phyloP scores from a whole-genome alignment of 1,140 invertebrate genomes.

The Anagrus nilaparvatae region DNA sequence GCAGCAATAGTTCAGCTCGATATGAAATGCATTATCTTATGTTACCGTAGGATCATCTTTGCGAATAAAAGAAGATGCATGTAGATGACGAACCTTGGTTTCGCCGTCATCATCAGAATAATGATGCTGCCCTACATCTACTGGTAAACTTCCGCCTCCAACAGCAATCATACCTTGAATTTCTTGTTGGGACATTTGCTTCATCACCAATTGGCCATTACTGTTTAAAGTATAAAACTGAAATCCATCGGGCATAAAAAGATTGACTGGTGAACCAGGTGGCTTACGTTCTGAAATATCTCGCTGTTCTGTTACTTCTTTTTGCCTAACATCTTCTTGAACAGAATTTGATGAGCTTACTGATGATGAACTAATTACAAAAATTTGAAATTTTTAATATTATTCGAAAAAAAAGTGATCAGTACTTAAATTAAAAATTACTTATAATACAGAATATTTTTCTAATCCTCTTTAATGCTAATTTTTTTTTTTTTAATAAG shows the following conservation, averaged over 20 bases:
- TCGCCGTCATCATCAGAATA: neutral
- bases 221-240: conserved; percentile 78
- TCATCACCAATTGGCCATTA: conserved; percentile 66
- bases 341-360: neutral
- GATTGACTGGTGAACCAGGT: conserved; percentile 59
- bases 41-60: too few species aligned
- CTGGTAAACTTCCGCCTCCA: conserved; percentile 49
- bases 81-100: conserved; percentile 12
- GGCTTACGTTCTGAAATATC: conserved; percentile 19
- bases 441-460: too few species aligned
- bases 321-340: conserved; percentile 1
- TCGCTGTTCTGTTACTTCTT: conserved; percentile 3
- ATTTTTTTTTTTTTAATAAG: too few species aligned
- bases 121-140: conserved; percentile 1
- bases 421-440: too few species aligned
- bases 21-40: too few species aligned
- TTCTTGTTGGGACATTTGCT: conserved; percentile 71
- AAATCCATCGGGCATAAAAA: conserved; percentile 68
- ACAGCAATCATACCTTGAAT: conserved; percentile 73
- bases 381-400: too few species aligned
- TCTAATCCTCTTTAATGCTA: too few species aligned
- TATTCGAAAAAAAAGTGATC: too few species aligned
- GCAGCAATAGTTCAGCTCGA: too few species aligned
- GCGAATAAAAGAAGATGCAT: too few species aligned
- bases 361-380: too few species aligned